Conservation (phyloP, 2,113 vertebrate genomes). For the Aleadryas rufinucha region DNA sequence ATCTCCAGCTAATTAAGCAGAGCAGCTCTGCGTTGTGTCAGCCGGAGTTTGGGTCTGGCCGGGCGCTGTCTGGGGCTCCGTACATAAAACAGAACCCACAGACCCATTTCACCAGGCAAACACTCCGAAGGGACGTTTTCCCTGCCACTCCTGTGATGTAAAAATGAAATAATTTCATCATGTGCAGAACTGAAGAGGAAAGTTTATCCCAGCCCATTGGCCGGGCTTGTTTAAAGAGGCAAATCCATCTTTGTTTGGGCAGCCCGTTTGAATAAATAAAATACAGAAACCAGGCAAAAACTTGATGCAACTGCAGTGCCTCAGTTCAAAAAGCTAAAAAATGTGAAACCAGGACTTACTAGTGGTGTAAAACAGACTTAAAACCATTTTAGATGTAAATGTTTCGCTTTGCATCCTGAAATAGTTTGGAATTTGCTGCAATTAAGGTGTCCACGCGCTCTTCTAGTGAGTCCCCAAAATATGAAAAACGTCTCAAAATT, state of each 20-base stretch:
- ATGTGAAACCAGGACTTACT: background rate
- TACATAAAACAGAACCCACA: background rate
- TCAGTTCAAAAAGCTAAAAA: background rate
- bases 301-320: background rate
- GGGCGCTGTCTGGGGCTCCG: background rate
- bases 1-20: slow-evolving; percentile 33
- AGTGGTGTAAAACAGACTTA: background rate
- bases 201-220: background rate
- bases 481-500: background rate
- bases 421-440: background rate
- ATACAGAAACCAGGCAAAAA: background rate
- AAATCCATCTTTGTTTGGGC: background rate
- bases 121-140: background rate
- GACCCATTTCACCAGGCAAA: background rate
- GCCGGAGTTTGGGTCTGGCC: background rate
- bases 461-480: background rate
- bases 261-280: background rate
- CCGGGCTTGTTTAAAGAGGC: background rate
- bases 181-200: background rate
- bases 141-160: accelerated
- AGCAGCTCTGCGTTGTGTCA: slow-evolving; percentile 12
- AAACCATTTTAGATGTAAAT: background rate
- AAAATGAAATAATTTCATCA: background rate
- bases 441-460: background rate
- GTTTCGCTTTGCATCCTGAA: background rate